These are phyloP conservation scores for Luidia sarsii DNA, from an alignment of 53 echinoderm and acorn worm genomes.

Conservation along the genomic window DNA sequence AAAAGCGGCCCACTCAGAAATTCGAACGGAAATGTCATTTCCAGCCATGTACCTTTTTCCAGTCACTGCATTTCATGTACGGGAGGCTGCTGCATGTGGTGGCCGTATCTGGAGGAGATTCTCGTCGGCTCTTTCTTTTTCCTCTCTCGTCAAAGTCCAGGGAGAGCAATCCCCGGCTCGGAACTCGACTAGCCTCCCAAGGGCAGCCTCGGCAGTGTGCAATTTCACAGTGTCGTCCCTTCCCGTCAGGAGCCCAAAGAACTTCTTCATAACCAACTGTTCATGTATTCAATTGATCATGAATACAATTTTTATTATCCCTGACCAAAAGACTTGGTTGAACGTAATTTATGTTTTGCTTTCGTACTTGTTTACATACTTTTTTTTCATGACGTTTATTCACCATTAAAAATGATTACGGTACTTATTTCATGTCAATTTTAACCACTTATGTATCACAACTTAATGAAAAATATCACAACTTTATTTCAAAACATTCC, in stretches of 20 bases:
- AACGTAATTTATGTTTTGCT: not conserved
- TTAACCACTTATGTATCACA: no score
- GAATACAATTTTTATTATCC: no score
- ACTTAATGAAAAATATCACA: no score
- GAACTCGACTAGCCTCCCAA: not conserved
- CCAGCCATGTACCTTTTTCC: not conserved
- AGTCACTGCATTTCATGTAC: not conserved
- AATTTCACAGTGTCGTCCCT: not conserved
- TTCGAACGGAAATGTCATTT: no score
- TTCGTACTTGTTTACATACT: no score
- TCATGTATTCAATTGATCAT: no score
- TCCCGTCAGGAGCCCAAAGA: not conserved
- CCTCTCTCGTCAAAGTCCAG: not conserved
- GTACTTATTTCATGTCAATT: no score
- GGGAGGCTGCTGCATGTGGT: not conserved
- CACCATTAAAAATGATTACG: no score
- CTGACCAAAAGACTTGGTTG: no score
- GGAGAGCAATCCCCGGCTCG: not conserved
- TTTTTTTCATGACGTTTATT: no score
- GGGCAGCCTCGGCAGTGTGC: not conserved
- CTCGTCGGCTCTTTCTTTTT: not conserved
- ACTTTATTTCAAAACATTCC: no score
- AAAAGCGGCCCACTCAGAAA: no score
- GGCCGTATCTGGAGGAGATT: not conserved
- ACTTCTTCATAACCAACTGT: not conserved